These are phyloP conservation scores for Platichthys stellatus DNA, from an alignment of 2,113 vertebrate genomes.

Conservation along the genomic window DNA sequence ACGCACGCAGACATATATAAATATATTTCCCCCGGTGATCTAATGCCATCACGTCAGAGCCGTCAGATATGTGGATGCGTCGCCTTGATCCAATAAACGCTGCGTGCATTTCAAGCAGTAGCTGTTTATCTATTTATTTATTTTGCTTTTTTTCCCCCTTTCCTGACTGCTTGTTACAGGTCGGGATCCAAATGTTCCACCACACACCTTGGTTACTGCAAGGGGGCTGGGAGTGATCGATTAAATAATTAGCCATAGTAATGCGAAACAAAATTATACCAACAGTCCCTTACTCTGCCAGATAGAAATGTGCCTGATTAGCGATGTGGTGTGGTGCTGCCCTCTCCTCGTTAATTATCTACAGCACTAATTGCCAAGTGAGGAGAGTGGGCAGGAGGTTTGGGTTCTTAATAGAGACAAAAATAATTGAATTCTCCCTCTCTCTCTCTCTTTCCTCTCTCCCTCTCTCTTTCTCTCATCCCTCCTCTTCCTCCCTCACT, in stretches of 20 bases:
- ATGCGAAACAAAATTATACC: conserved; percentile 75
- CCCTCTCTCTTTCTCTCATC: conserved; percentile 31
- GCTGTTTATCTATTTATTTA: not conserved
- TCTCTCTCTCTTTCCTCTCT: conserved; percentile 37
- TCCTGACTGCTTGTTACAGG: conserved; percentile 6
- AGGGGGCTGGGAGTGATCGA: conserved; percentile 62
- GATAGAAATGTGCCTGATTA: conserved; percentile 75
- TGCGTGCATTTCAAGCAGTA: not conserved
- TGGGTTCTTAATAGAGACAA: conserved; percentile 79
- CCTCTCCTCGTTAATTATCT: conserved; percentile 81
- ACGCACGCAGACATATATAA: conserved; percentile 47
- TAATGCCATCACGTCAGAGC: conserved; percentile 43
- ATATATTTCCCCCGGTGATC: conserved; percentile 65
- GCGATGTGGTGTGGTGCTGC: conserved; percentile 74
- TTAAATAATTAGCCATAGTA: conserved; percentile 77
- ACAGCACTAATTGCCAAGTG: conserved; percentile 79
- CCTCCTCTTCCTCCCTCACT: conserved; percentile 51
- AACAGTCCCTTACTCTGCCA: conserved; percentile 68
- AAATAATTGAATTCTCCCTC: conserved; percentile 77
- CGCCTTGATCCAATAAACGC: conserved; percentile 34
- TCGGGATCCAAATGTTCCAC: conserved; percentile 37
- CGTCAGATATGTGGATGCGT: conserved; percentile 1
- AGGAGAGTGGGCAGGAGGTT: conserved; percentile 79
- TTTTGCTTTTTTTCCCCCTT: not conserved
- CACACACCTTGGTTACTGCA: conserved; percentile 50